Evolutionary conservation across 2,888 invertebrate genomes (phyloP).

Genomic region (Amitus sp.): DNA sequence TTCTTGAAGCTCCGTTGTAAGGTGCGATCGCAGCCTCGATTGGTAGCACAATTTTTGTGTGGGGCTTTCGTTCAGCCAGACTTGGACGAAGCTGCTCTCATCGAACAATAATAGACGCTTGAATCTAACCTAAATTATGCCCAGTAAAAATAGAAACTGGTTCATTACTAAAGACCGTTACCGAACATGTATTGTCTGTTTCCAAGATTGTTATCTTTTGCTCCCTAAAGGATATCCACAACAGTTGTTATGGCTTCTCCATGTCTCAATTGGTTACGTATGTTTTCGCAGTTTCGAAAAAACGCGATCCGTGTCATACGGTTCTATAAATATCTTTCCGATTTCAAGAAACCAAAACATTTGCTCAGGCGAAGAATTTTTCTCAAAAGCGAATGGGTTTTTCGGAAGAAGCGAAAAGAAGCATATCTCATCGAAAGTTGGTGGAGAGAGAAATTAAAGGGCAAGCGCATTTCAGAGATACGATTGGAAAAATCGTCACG

Average conservation of each 20-base stretch:
- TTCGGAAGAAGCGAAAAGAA: too few relatives aligned
- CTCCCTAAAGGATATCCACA: too few relatives aligned
- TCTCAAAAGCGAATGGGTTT: too few relatives aligned
- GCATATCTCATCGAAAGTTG: too few relatives aligned
- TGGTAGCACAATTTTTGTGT: slow-evolving; percentile 3
- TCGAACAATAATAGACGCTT: slow-evolving; percentile 26
- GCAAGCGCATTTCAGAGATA: background rate
- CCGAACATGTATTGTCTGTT: background rate
- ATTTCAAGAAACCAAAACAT: too few relatives aligned
- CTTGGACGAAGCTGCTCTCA: slow-evolving; percentile 14
- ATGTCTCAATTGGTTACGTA: too few relatives aligned
- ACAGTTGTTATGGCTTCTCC: too few relatives aligned
- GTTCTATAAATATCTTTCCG: background rate
- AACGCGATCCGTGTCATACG: background rate
- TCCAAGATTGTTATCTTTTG: background rate
- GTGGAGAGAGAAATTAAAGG: background rate
- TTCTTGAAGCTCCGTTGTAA: slow-evolving; percentile 5
- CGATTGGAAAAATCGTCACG: background rate
- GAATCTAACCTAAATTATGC: slow-evolving; percentile 23
- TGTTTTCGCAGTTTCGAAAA: background rate
- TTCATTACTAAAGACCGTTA: slow-evolving; percentile 23
- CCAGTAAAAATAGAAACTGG: slow-evolving; percentile 24
- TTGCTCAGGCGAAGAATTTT: too few relatives aligned
- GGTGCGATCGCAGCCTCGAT: background rate
- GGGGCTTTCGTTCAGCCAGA: slow-evolving; percentile 16